Evolutionary conservation across 1,140 invertebrate species (phyloP), one percentile per base, ranked within the genome.

Genomic region (Diplogasteroides magnus): DNA sequence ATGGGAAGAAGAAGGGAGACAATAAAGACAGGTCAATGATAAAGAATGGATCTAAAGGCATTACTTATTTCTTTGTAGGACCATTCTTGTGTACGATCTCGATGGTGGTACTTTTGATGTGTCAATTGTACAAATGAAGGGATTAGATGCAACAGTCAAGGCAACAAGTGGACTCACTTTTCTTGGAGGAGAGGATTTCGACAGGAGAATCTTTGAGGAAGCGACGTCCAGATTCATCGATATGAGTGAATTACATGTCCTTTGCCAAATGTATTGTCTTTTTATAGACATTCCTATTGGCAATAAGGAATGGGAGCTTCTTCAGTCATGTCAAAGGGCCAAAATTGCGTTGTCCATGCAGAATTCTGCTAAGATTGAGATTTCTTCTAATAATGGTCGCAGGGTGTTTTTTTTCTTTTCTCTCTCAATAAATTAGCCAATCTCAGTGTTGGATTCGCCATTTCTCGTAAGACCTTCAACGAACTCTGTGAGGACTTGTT

Each of bases 61-160:
- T n/a, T n/a, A n/a, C n/a, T n/a, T n/a, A n/a, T n/a, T n/a, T n/a
- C n/a, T n/a, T 0, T 61, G 13, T 0, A 29, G 28, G 28, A 29
- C 11, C 6, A 48, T 48, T 48, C 37, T 48, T 19, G 37, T 48
- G 37, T 48, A 48, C 37, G 37, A 48, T 87, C 87, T 97, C 74
- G 94, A 94, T 74, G 94, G 94, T 83, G 94, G 94, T 81, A 97
- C 94, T 76, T 97, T 98, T 83, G 93, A 97, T 87, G 93, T 97
- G 11, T 96, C 93, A 26, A 91, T 97, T 80, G 85, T 97, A 11
- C 6, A 48, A 19, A 11, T 6, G 6, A 19, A 48, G 6, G 37
- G 37, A 19, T 19, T 19, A 11, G 19, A 48, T 11, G 6, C 19
- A 19, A 48, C 37, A 19, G 37, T 48, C 19, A 6, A 11, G 6